Evolutionary conservation across 2,797 vertebrate species (phyloP), one percentile per base, ranked within the genome.

Genomic region (Gymnoscopelus braueri): DNA sequence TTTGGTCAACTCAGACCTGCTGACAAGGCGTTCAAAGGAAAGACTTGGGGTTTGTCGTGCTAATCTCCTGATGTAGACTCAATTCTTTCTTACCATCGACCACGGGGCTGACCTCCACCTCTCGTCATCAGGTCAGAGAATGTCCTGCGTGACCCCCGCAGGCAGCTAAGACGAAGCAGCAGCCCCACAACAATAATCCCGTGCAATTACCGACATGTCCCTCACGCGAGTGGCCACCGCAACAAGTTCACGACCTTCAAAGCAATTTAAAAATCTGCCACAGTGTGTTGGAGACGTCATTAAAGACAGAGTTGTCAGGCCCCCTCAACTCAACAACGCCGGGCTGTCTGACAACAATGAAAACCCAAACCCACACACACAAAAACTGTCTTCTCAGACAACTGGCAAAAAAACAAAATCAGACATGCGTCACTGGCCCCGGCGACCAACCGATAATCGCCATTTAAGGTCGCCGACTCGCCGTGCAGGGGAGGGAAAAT

Each of bases 401-500:
- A 29, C 2, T 29, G 26, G 26, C 79, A 83, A 71, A 77, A 67
- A 64, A 15, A 66, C 4, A 56, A 65, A 67, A 58, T 24, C 48
- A 14, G 9, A 26, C n/a, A 47, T 29, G 52, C 69, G 24, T 59
- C 15, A 63, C 8, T 23, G 7, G 35, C 29, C 39, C 58, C 69
- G 74, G 71, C 47, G 12, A 9, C 63, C 19, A 47, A 58, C 57
- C 56, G 58, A 67, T 60, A 77, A 82, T 83, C 59, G 32, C 93
- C 93, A 93, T 94, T 88, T 94, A 92, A 80, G 92, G 93, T 81
- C 55, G 74, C 80, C 68, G 51, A 91, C 93, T 80, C 54, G 72
- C 81, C 67, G 49, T 74, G 74, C 71, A 69, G 57, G 19, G 63
- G 60, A 57, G 63, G 70, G 35, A 65, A 67, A 53, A 60, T 67